Evolutionary conservation across 2,888 invertebrate genomes (phyloP), one percentile per base, ranked within the genome.

Genomic region (Metalampra italica): DNA sequence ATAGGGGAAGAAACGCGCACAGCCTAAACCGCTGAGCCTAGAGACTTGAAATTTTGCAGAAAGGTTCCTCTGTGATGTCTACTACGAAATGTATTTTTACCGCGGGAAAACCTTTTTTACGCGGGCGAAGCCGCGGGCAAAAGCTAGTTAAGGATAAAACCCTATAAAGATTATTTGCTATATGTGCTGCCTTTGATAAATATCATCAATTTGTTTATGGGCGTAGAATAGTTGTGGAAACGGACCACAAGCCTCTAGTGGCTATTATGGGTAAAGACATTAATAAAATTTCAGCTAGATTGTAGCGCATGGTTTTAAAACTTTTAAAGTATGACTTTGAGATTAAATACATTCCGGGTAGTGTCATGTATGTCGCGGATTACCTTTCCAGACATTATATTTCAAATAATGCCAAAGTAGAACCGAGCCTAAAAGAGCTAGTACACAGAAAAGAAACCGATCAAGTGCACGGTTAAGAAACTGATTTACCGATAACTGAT

Each of bases 241-340:
- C 53, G 7, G 58, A 59, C 43, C 56, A 60, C 46, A 58, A 56
- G 43, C 56, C 62, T 1, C 45, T 64, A 15, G 48, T 62, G 8
- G 36, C 53, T 7, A 54, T 63, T 22, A 49, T 55, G 29, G 45
- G 41, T n/a, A 63, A 62, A 54, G 55, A 60, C 38, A 56, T 62
- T 15, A 49, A 42, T 43, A 49, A 43, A 48, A 50, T 53, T 37
- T 46, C 38, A 53, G 41, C 53, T 45, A 52, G 62, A 29, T 46
- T 66, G 30, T 60, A 64, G 51, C 15, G 55, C 43, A 56, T 65
- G 57, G 56, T 59, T 38, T n/a, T 64, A 5, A 62, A 60, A 52
- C 38, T 62, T n/a, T 43, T 59, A 40, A 59, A 54, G 49, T 61
- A 58, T 51, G 47, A 61, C 7, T 53, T 60, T 14, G 52, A 52